phyloP scores from a whole-genome alignment of 2,113 vertebrate genomes.

The Myrmecobius fasciatus region DNA sequence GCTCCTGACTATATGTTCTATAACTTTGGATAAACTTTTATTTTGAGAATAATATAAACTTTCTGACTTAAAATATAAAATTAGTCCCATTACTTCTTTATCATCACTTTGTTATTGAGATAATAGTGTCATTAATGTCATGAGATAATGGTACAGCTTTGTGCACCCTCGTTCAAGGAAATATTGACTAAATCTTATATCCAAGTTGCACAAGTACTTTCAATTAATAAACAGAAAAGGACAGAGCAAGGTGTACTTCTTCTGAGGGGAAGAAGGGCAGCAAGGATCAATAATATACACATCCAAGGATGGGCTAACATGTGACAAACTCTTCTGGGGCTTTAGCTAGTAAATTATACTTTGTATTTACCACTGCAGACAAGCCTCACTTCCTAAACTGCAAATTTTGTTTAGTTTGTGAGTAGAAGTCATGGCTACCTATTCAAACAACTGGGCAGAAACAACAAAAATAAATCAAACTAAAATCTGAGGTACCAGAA shows the following conservation, averaged over 20 bases:
- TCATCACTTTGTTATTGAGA: background rate
- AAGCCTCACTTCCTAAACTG: background rate
- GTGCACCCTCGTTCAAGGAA: background rate
- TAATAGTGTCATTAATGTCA: background rate
- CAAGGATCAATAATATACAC: background rate
- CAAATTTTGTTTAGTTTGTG: background rate
- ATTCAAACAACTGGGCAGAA: background rate
- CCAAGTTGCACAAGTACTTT: background rate
- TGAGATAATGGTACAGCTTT: background rate
- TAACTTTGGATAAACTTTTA: background rate
- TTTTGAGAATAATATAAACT: background rate
- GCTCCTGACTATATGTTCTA: background rate
- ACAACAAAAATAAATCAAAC: background rate
- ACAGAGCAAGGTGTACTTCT: background rate
- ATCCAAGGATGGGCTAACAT: background rate
- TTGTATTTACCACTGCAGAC: background rate
- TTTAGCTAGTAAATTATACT: background rate
- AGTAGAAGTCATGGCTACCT: background rate
- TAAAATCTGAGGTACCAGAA: background rate
- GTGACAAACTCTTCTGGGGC: background rate
- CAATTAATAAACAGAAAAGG: background rate
- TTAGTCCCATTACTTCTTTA: background rate
- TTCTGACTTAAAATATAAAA: background rate
- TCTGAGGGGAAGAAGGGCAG: background rate
- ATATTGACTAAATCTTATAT: background rate